These are phyloP conservation scores for Eledone cirrhosa DNA, from an alignment of 2,888 invertebrate species.

Conservation along the genomic window DNA sequence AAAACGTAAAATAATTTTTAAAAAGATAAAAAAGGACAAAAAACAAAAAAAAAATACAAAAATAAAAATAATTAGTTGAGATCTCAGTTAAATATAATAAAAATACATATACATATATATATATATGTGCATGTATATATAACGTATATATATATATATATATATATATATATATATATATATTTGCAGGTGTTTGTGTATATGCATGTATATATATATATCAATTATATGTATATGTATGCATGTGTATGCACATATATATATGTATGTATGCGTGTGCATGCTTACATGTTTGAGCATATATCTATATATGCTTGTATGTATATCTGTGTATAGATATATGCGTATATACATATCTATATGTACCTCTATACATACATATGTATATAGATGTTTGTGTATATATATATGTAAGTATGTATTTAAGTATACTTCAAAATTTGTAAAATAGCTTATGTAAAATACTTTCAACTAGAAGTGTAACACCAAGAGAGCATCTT, in stretches of 20 bases:
- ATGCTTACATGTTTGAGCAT: not conserved
- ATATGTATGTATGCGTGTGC: not conserved
- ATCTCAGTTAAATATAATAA: not conserved
- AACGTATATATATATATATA: not conserved
- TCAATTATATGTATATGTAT: not conserved
- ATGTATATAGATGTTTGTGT: not conserved
- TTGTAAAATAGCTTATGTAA: too few relatives aligned
- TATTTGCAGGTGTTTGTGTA: not conserved
- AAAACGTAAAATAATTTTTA: too few relatives aligned
- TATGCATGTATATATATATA: not conserved
- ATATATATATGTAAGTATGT: not conserved
- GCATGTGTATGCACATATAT: not conserved
- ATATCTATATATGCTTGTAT: not conserved
- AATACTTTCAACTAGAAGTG: too few relatives aligned
- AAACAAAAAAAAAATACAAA: not conserved
- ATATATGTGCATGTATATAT: not conserved
- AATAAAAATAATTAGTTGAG: conserved; percentile 5
- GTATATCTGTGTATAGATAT: not conserved
- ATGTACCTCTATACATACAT: not conserved
- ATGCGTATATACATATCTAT: not conserved
- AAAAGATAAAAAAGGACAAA: not conserved
- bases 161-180: not conserved
- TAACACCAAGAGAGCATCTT: too few relatives aligned
- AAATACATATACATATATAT: not conserved
- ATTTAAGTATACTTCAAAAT: not conserved